These are phyloP conservation scores for Tragelaphus imberbis DNA, from an alignment of 2,113 vertebrate species.

Conservation along the genomic window DNA sequence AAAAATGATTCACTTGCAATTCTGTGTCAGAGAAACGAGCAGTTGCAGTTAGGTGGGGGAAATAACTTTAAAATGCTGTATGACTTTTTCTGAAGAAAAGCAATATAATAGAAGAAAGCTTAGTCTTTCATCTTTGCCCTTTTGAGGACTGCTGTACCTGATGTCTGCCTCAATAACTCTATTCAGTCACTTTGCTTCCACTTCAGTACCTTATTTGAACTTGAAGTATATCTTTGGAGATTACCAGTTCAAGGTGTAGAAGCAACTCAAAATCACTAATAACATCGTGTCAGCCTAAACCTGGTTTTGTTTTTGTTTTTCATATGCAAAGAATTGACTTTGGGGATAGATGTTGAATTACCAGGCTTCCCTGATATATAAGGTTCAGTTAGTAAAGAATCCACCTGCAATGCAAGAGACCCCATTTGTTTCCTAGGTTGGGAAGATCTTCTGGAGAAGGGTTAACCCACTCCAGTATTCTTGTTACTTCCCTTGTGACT, in stretches of 20 bases:
- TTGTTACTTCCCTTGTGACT: not conserved
- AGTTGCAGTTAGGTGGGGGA: not conserved
- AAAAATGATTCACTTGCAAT: not conserved
- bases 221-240: conserved; percentile 56
- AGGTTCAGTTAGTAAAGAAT: not conserved
- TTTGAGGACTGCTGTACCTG: conserved; percentile 28
- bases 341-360: not conserved
- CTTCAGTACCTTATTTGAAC: conserved; percentile 56
- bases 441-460: not conserved
- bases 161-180: conserved; percentile 57
- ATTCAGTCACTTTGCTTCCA: conserved; percentile 63
- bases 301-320: not conserved
- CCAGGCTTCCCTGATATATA: not conserved
- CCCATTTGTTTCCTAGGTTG: not conserved
- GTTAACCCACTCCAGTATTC: not conserved
- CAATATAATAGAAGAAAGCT: not conserved
- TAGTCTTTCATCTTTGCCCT: conserved; percentile 19
- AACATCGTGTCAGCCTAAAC: conserved; percentile 35
- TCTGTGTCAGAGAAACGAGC: not conserved
- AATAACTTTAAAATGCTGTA: conserved; percentile 6
- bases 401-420: not conserved
- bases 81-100: conserved; percentile 12
- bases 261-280: conserved; percentile 62
- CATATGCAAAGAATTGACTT: not conserved
- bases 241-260: conserved; percentile 62